Percentiles rank a stretch among this genome's conserved stretches.
phyloP scores from a whole-genome alignment of 2,797 vertebrate genomes.

The Pipistrellus pipistrellus region DNA sequence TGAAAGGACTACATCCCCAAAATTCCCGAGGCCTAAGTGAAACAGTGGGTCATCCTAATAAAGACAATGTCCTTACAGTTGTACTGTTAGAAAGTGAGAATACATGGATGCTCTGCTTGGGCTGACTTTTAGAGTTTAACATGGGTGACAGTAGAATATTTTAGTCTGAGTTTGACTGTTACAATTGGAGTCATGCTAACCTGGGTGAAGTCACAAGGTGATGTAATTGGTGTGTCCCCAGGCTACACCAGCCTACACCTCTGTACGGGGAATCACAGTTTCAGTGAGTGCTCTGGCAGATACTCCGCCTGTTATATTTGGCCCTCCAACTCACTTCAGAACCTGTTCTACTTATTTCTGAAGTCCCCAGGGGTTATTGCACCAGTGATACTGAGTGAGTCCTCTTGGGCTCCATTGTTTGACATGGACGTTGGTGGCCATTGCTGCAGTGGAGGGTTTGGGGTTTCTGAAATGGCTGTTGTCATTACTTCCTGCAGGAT shows the following conservation, averaged over 20 bases:
- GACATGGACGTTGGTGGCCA: neutral
- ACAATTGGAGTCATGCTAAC: neutral
- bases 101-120: neutral
- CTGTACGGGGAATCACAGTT: neutral
- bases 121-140: slow-evolving; percentile 6
- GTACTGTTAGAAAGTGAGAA: neutral
- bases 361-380: neutral
- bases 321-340: neutral
- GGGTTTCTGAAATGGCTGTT: neutral
- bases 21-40: neutral
- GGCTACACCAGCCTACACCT: neutral
- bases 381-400: neutral
- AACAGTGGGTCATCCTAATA: neutral
- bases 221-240: neutral
- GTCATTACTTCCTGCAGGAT: neutral
- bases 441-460: neutral
- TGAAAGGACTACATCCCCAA: neutral
- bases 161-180: slow-evolving; percentile 14
- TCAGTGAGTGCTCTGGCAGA: neutral
- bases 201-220: neutral
- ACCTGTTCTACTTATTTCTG: neutral
- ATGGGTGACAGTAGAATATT: neutral
- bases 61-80: neutral
- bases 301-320: neutral
- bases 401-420: neutral